Conservation (phyloP, 2,888 invertebrate genomes). For the Acrobasis suavella region DNA sequence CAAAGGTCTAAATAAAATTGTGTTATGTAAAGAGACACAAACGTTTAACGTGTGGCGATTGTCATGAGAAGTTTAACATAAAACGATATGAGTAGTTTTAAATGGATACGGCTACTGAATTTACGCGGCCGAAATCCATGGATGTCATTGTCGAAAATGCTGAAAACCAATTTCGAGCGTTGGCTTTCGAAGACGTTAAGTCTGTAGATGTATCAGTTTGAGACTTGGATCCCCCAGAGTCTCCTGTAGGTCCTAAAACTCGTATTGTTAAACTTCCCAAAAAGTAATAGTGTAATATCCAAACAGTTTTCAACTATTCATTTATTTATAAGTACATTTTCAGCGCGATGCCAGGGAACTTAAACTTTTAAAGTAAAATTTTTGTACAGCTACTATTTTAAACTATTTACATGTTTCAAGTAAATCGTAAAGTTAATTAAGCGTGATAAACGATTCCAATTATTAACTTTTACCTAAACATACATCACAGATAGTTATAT, state of each 20-base stretch:
- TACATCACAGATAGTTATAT: slow-evolving; percentile 79
- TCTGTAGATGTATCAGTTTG: neutral
- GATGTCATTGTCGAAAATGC: too few relatives aligned
- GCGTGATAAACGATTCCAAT: slow-evolving; percentile 66
- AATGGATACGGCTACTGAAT: too few relatives aligned
- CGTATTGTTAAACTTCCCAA: slow-evolving; percentile 15
- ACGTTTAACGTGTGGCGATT: neutral
- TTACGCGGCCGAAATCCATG: too few relatives aligned
- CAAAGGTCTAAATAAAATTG: slow-evolving; percentile 57
- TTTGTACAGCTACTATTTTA: slow-evolving; percentile 44
- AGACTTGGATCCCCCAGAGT: neutral
- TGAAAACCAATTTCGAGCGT: too few relatives aligned
- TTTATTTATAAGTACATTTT: slow-evolving; percentile 14
- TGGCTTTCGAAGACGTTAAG: neutral
- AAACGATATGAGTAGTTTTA: neutral
- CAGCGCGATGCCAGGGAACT: slow-evolving; percentile 38
- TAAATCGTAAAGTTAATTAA: slow-evolving; percentile 62
- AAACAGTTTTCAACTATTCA: slow-evolving; percentile 4
- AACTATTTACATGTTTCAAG: slow-evolving; percentile 59
- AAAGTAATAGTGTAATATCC: slow-evolving; percentile 1
- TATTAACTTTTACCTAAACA: slow-evolving; percentile 79
- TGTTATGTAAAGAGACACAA: slow-evolving; percentile 37
- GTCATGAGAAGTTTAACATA: slow-evolving; percentile 11
- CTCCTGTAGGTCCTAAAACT: neutral
- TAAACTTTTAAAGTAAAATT: slow-evolving; percentile 49